These are phyloP conservation scores for Luehdorfia chinensis DNA, from an alignment of 1,140 invertebrate species.

Conservation along the genomic window DNA sequence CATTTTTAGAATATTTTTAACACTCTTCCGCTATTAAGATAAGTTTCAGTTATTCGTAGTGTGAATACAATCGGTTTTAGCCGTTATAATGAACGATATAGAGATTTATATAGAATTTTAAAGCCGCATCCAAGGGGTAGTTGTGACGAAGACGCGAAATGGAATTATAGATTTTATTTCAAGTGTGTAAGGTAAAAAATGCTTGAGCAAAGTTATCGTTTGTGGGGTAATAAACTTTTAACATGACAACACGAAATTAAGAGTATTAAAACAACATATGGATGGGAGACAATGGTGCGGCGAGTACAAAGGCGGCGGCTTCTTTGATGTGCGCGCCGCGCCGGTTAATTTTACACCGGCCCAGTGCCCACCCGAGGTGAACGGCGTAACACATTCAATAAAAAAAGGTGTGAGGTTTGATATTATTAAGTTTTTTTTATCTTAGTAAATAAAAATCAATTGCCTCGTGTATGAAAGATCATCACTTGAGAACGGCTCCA, in stretches of 20 bases:
- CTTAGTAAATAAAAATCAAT: not conserved
- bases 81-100: not conserved
- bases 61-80: not conserved
- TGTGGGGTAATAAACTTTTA: conserved; percentile 55
- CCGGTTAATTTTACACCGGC: conserved; percentile 52
- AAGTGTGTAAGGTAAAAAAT: conserved; percentile 16
- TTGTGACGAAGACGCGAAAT: not conserved
- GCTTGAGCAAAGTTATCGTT: conserved; percentile 1
- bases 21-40: conserved; percentile 43
- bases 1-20: conserved; percentile 35
- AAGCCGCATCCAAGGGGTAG: conserved; percentile 9
- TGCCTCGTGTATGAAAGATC: too few relatives aligned
- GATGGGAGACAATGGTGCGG: conserved; percentile 63
- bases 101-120: not conserved
- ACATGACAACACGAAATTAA: conserved; percentile 69
- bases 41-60: not conserved
- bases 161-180: not conserved
- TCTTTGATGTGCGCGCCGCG: conserved; percentile 46
- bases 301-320: conserved; percentile 47
- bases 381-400: conserved; percentile 18
- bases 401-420: conserved; percentile 13
- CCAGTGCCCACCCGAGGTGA: conserved; percentile 38
- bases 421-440: not conserved
- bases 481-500: not conserved
- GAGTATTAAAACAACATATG: conserved; percentile 60